Percentiles rank a stretch among this genome's conserved stretches.
phyloP scores from a whole-genome alignment of 2,797 vertebrate genomes.

The Vultur gryphus region DNA sequence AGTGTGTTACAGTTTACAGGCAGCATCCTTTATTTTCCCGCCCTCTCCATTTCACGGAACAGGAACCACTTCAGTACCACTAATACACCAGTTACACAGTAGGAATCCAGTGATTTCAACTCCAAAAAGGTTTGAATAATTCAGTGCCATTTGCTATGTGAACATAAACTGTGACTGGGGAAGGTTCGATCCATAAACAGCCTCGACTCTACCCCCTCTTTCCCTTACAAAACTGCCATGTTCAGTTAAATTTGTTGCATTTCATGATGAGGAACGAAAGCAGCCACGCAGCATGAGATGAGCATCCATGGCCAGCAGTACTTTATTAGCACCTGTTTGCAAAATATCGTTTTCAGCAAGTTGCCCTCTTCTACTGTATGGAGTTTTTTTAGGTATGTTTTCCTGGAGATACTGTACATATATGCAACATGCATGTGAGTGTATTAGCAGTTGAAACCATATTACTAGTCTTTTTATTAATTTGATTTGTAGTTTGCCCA shows the following conservation, averaged over 20 bases:
- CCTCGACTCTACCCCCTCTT: background rate
- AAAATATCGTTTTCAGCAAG: background rate
- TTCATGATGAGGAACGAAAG: background rate
- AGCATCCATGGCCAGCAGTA: background rate
- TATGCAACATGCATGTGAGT: accelerated
- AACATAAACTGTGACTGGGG: background rate
- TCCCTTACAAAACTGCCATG: background rate
- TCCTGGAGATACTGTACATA: background rate
- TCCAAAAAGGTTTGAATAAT: background rate
- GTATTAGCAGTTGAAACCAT: background rate
- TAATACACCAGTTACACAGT: background rate
- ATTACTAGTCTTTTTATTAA: background rate
- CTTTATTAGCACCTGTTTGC: background rate
- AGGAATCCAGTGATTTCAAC: background rate
- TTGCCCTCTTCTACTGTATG: background rate
- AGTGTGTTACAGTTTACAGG: background rate
- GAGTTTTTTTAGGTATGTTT: background rate
- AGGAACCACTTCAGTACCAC: background rate
- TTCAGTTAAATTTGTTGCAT: background rate
- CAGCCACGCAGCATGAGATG: background rate
- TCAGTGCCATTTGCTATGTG: background rate
- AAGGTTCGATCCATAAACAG: background rate
- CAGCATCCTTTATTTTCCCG: background rate
- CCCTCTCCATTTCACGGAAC: background rate
- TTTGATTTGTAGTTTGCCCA: background rate